phyloP scores from a whole-genome alignment of 2,113 vertebrate species.

The Gopherus evgoodei region DNA sequence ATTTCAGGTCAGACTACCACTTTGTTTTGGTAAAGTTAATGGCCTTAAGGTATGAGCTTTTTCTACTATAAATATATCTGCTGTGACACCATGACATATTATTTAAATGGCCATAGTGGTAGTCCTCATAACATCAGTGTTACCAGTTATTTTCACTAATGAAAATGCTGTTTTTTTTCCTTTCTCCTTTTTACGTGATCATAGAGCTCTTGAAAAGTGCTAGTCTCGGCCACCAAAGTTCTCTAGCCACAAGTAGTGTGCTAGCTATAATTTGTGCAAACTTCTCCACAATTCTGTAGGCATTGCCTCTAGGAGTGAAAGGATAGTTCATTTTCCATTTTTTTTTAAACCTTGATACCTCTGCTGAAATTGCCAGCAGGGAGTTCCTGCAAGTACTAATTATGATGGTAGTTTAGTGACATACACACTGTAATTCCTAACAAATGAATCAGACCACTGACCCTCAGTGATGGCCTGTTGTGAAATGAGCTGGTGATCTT shows the following conservation, averaged over 20 bases:
- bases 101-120: neutral
- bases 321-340: neutral
- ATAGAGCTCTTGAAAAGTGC: neutral
- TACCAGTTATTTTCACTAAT: neutral
- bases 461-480: fast-evolving
- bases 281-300: neutral
- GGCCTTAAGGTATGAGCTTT: neutral
- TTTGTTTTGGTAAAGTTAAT: neutral
- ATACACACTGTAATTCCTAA: neutral
- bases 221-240: neutral
- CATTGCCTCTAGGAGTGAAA: neutral
- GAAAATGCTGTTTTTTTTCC: neutral
- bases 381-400: neutral
- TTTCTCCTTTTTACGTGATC: neutral
- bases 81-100: neutral
- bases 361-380: neutral
- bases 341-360: neutral
- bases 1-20: neutral
- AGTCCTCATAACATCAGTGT: neutral
- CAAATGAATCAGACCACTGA: neutral
- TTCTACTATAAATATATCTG: neutral
- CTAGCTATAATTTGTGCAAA: fast-evolving
- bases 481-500: neutral
- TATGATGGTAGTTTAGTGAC: neutral
- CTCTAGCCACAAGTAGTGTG: neutral